Conservation (phyloP, 2,888 invertebrate species). For the Lepidonotus clava region DNA sequence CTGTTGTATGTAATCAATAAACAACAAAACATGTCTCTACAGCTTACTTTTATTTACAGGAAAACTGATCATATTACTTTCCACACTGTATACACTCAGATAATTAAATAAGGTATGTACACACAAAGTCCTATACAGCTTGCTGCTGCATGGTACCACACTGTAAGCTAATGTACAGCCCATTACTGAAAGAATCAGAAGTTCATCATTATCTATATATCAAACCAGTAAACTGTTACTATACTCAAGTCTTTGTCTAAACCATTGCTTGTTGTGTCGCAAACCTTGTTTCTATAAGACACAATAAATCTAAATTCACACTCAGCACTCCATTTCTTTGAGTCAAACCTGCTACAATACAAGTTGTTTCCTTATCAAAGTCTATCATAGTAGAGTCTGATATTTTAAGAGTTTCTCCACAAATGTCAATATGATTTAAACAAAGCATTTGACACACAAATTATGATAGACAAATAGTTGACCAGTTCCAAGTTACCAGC, state of each 20-base stretch:
- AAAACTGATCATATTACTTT: slow-evolving; percentile 2
- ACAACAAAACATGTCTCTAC: not conserved
- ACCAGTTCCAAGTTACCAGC: not conserved
- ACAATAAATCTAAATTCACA: not conserved
- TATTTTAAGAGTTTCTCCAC: no score
- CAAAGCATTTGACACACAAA: slow-evolving; percentile 17
- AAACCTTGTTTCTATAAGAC: not conserved
- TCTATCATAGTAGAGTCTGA: no score
- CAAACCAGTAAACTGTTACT: not conserved
- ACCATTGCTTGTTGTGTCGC: not conserved
- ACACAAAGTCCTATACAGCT: not conserved
- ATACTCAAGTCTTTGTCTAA: no score
- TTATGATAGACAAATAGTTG: not conserved
- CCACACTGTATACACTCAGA: slow-evolving; percentile 19
- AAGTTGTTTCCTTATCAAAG: no score
- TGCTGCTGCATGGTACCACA: not conserved
- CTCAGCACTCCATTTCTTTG: no score
- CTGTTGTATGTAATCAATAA: no score
- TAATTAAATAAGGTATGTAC: slow-evolving; percentile 13
- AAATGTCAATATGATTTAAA: slow-evolving; percentile 14
- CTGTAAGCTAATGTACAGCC: slow-evolving; percentile 16
- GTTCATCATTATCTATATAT: no score
- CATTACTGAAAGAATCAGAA: not conserved
- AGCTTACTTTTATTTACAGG: slow-evolving; percentile 30
- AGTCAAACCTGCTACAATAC: no score